phyloP scores from a whole-genome alignment of 2,113 vertebrate genomes.

The Lophura nycthemera region DNA sequence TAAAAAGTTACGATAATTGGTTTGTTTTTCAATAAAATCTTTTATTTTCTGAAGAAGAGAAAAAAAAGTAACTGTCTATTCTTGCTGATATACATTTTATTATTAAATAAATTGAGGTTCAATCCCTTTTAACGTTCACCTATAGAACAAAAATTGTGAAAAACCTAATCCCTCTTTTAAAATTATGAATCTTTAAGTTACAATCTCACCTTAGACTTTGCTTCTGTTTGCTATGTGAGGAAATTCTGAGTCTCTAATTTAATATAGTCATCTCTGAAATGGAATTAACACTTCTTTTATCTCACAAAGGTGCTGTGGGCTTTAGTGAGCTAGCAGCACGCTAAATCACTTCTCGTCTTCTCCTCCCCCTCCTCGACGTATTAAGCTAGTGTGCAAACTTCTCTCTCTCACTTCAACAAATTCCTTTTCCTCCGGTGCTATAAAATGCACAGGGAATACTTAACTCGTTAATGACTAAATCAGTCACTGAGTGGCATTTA shows the following conservation, averaged over 20 bases:
- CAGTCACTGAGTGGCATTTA: background rate
- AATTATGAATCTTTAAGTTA: background rate
- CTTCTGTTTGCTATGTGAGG: background rate
- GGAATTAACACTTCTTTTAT: background rate
- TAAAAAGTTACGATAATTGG: background rate
- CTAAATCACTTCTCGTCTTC: background rate
- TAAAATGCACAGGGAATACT: background rate
- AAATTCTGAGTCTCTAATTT: background rate
- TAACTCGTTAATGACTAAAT: background rate
- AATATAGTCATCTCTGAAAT: background rate
- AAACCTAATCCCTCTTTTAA: background rate
- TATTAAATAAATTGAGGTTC: background rate
- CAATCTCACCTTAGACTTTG: background rate
- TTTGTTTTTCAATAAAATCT: background rate
- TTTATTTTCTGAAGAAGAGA: background rate
- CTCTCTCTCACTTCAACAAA: background rate
- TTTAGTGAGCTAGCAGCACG: background rate
- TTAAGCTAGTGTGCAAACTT: background rate
- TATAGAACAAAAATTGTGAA: background rate
- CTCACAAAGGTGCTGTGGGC: background rate
- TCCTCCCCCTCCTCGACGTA: rapidly evolving
- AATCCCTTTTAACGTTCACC: background rate
- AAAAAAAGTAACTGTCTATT: background rate
- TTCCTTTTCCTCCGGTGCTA: background rate
- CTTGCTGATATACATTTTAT: background rate